phyloP scores from a whole-genome alignment of 1,140 invertebrate species.

The Nymphalis io region DNA sequence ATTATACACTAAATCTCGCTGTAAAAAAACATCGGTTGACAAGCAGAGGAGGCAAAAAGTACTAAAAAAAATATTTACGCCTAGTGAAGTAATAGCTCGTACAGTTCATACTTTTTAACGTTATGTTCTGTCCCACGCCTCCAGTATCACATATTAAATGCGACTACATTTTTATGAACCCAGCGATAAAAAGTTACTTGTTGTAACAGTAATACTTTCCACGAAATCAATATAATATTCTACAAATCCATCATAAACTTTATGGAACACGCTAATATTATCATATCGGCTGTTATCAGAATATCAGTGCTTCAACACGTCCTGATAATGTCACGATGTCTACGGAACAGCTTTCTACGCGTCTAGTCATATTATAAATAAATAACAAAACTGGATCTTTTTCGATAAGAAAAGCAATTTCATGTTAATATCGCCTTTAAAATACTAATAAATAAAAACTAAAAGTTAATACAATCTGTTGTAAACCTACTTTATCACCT shows the following conservation, averaged over 20 bases:
- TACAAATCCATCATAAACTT: conserved; percentile 24
- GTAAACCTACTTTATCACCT: no score
- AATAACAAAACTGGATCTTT: conserved; percentile 12
- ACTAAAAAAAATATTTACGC: no score
- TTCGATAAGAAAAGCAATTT: conserved; percentile 12
- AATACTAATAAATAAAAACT: no score
- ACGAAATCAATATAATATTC: conserved; percentile 29
- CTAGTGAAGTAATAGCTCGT: no score
- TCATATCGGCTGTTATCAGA: conserved; percentile 40
- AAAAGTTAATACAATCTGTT: no score
- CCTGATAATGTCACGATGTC: conserved; percentile 31
- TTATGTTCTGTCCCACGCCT: no score
- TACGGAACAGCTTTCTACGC: conserved; percentile 27
- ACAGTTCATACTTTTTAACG: no score
- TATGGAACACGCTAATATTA: conserved; percentile 22
- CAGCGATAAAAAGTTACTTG: neutral
- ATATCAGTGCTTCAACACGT: conserved; percentile 35
- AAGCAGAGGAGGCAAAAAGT: no score
- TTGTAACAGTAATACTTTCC: neutral
- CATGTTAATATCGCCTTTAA: no score
- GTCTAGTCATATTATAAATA: conserved; percentile 23
- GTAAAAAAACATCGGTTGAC: no score
- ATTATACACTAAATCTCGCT: no score
- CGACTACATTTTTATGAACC: neutral
- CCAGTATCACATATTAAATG: neutral